Conservation (phyloP, 2,797 vertebrate genomes). For the Pangasius krempfi region DNA sequence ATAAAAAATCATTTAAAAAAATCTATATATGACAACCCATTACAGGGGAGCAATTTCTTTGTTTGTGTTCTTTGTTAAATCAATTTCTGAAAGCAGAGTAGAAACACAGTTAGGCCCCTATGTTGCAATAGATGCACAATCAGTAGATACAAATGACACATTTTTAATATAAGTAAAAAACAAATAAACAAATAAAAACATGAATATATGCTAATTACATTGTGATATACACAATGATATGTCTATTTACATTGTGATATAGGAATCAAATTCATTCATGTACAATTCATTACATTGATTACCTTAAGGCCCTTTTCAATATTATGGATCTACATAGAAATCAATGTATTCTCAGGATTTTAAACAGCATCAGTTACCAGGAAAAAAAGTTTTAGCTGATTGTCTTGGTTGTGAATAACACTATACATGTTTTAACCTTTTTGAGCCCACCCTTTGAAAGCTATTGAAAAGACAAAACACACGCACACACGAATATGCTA, state of each 20-base stretch:
- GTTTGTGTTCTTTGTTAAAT: neutral
- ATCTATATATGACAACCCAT: neutral
- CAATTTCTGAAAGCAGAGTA: neutral
- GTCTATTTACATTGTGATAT: too few species aligned
- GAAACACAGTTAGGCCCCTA: neutral
- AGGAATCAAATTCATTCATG: neutral
- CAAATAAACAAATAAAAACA: too few species aligned
- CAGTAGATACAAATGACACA: too few species aligned
- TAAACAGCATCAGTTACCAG: neutral
- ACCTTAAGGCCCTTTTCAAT: neutral
- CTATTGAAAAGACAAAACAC: too few species aligned
- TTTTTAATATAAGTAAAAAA: too few species aligned
- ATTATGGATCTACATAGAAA: slow-evolving; percentile 1
- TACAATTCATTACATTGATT: neutral
- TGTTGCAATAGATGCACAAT: neutral
- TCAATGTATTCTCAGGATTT: neutral
- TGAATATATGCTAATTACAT: too few species aligned
- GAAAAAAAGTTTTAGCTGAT: too few species aligned
- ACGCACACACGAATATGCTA: too few species aligned
- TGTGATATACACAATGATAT: too few species aligned
- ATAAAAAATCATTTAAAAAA: neutral
- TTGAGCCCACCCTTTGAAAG: too few species aligned
- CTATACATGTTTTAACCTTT: too few species aligned
- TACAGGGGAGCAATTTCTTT: neutral
- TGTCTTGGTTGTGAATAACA: too few species aligned